These are phyloP conservation scores for Oscheius onirici DNA, from an alignment of 2,888 invertebrate species.

Conservation along the genomic window DNA sequence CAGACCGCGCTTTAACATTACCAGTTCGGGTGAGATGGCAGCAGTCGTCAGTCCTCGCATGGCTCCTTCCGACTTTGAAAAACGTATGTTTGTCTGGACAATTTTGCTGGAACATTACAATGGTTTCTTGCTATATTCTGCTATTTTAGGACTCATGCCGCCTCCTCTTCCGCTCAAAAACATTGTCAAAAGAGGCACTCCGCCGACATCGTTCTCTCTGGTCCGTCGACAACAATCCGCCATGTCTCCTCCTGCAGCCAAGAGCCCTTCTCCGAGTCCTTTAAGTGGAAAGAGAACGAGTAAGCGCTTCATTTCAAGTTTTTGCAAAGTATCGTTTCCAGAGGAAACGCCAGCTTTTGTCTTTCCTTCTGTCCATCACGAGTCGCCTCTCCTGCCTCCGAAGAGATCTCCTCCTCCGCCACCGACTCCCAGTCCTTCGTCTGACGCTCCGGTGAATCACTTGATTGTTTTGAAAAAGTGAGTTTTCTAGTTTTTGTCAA, in stretches of 20 bases:
- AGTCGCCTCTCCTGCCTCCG: conserved; percentile 9
- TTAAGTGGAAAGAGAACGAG: conserved; percentile 3
- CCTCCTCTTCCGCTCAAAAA: conserved; percentile 19
- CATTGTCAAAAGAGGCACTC: not conserved
- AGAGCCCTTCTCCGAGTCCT: conserved; percentile 17
- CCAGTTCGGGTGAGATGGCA: not conserved
- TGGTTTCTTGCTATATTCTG: too few relatives aligned
- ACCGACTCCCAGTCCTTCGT: not conserved
- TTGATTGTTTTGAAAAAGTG: conserved; percentile 17
- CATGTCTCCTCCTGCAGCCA: conserved; percentile 11
- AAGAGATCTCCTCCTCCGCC: conserved; percentile 16
- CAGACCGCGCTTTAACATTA: conserved; percentile 7
- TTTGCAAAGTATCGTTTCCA: not conserved
- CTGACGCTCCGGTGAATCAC: conserved; percentile 1
- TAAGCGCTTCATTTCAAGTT: not conserved
- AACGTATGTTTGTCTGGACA: not conserved
- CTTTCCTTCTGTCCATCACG: conserved; percentile 4
- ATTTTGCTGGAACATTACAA: conserved; percentile 16
- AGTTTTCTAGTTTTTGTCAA: not conserved
- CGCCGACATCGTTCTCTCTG: not conserved
- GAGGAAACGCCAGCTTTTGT: conserved; percentile 6
- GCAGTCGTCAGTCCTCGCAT: conserved; percentile 10
- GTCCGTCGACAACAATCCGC: not conserved
- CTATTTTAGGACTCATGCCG: conserved; percentile 15
- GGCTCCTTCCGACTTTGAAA: not conserved